phyloP scores from a whole-genome alignment of 2,797 vertebrate genomes.

The Enteromius viviparus region DNA sequence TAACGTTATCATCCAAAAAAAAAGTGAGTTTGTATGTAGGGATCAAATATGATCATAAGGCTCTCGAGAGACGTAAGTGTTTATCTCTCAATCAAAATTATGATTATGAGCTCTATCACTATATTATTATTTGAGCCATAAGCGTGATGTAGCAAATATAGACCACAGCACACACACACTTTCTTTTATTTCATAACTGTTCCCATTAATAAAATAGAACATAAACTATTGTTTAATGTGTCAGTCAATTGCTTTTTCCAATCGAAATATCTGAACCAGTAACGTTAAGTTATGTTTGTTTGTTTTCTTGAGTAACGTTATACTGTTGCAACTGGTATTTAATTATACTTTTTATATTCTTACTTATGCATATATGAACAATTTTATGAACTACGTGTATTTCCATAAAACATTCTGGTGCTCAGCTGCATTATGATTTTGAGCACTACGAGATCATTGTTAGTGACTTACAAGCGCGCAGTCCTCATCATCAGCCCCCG shows the following conservation, averaged over 20 bases:
- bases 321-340: background rate
- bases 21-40: background rate
- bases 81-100: background rate
- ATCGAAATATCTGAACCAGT: background rate
- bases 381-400: background rate
- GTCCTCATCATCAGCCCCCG: slow-evolving; percentile 76
- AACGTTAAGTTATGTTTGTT: too few species aligned
- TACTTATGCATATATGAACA: background rate
- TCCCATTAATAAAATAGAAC: background rate
- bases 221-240: background rate
- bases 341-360: background rate
- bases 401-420: background rate
- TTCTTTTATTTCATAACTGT: background rate
- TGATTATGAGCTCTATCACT: background rate
- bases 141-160: background rate
- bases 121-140: background rate
- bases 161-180: background rate
- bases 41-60: background rate
- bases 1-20: too few species aligned
- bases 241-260: background rate
- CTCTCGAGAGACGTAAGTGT: background rate
- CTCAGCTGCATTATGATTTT: background rate
- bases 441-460: background rate
- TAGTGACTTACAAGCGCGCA: slow-evolving; percentile 72
- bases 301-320: too few species aligned